A percentile compares a stretch with the other conserved stretches of the same genome.
Evolutionary conservation across 2,113 vertebrate genomes (phyloP).

Genomic region (Heterotis niloticus): DNA sequence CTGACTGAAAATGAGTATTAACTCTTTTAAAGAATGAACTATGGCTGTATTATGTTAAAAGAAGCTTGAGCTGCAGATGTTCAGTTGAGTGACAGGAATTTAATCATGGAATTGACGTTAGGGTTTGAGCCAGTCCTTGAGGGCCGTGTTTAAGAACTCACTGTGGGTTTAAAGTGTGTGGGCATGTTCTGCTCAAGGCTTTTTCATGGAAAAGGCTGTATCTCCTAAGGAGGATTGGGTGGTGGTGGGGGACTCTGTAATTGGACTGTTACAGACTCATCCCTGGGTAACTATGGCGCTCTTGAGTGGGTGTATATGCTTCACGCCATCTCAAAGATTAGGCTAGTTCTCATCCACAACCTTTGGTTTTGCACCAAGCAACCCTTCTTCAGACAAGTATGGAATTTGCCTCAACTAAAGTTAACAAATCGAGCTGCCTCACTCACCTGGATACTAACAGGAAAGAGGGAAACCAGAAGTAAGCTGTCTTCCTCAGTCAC

Average conservation of each 20-base stretch:
- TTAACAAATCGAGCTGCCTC: background rate
- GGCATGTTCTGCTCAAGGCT: background rate
- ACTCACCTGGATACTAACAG: slow-evolving; percentile 8
- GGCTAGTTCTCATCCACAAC: slow-evolving; percentile 4
- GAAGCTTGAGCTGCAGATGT: slow-evolving; percentile 14
- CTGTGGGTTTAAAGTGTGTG: slow-evolving; percentile 9
- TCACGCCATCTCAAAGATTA: background rate
- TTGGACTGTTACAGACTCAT: background rate
- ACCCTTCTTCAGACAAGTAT: background rate
- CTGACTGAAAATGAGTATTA: background rate
- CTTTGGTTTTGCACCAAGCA: background rate
- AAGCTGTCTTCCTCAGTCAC: background rate
- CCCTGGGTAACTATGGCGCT: background rate
- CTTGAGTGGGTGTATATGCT: background rate
- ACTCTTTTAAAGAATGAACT: background rate
- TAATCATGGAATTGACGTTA: background rate
- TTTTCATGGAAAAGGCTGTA: background rate
- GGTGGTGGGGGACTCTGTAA: background rate
- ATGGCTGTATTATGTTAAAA: background rate
- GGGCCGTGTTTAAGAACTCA: slow-evolving; percentile 8
- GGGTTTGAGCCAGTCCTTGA: slow-evolving; percentile 8
- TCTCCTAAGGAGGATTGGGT: background rate
- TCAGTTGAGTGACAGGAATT: slow-evolving; percentile 15
- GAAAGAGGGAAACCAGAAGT: background rate
- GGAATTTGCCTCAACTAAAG: background rate